Base-by-base conservation (phyloP, 2,113 vertebrate species). In the Catharus fuscescens region DNA sequence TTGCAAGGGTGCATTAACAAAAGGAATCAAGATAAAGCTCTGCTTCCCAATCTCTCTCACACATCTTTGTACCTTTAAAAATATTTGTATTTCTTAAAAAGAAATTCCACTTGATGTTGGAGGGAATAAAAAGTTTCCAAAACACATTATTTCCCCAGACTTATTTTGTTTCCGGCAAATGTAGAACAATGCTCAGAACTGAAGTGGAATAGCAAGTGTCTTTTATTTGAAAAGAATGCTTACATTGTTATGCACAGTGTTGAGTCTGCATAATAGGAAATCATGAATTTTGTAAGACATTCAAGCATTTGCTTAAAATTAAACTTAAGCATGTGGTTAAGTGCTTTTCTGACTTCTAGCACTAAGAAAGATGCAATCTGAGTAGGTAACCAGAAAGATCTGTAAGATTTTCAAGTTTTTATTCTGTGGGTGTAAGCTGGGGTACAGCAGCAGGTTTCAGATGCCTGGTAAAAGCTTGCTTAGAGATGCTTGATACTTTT, bases 91-190 rank as follows among this genome's bases (percentile, higher is more conserved):
- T 82, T 82, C 61, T 69, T n/a, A 52, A 77, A 79, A 93, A 69
- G 12, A 66, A 84, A 86, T 88, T 96, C 81, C 84, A 91, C 34
- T 92, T 80, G 52, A 88, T 52, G 45, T 88, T 90, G n/a, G 34
- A 93, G n/a, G 44, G 79, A 93, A 83, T 77, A 66, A 83, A 92
- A 93, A 74, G 81, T 96, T 96, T 97, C 94, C 93, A 96, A 96
- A 96, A 96, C 79, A 92, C 15, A 45, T 70, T 85, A 90, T 70
- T 82, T n/a, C n/a, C 34, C 34, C 44, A 78, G 85, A 86, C 44
- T 92, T 77, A 70, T 70, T 95, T 95, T 96, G 45, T 95, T 97
- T 96, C 88, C 7, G 0, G n/a, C 28, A 86, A 61, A 92, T 67
- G 79, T 80, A 95, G 79, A 94, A 83, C 60, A 91, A 83, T 94